phyloP scores from a whole-genome alignment of 2,113 vertebrate genomes.

The Sylvietta virens region DNA sequence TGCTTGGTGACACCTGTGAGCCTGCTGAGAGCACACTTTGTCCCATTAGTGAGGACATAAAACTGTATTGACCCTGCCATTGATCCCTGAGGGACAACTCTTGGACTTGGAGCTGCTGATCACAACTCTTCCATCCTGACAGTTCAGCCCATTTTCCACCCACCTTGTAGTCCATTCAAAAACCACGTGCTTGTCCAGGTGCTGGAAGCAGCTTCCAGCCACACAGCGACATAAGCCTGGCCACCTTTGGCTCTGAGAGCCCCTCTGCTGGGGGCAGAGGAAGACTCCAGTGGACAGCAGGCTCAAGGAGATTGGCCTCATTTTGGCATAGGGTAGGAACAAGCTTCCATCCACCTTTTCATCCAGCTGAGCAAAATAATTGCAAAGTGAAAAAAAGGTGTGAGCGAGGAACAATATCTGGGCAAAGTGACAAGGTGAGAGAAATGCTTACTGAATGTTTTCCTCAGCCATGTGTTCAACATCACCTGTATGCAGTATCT shows the following conservation, averaged over 20 bases:
- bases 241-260: not conserved
- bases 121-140: not conserved
- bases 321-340: not conserved
- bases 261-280: not conserved
- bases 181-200: not conserved
- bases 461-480: not conserved
- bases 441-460: not conserved
- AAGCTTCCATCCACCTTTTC: not conserved
- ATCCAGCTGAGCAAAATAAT: not conserved
- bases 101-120: not conserved
- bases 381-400: not conserved
- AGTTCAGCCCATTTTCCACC: not conserved
- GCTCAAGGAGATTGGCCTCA: not conserved
- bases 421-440: not conserved
- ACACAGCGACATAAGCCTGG: rapidly evolving
- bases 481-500: not conserved
- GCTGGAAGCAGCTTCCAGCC: not conserved
- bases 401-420: not conserved
- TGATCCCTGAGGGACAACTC: not conserved
- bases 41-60: not conserved
- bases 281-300: not conserved
- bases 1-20: not conserved
- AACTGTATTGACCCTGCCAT: not conserved
- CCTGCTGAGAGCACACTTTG: not conserved
- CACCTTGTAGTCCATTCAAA: not conserved